phyloP scores from a whole-genome alignment of 1,140 invertebrate species.

The Brachionus paranguensis region DNA sequence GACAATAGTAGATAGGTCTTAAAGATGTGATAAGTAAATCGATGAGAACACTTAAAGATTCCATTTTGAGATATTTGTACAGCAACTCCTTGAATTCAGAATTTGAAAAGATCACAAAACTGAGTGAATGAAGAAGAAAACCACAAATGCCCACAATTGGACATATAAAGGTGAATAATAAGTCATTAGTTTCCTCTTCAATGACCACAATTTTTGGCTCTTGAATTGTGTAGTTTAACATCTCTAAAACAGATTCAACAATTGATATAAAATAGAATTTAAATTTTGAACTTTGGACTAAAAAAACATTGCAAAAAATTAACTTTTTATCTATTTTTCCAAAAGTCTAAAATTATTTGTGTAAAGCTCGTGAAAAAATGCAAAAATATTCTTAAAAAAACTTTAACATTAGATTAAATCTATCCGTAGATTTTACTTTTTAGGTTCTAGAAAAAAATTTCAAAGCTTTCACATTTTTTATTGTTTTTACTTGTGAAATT shows the following conservation, averaged over 20 bases:
- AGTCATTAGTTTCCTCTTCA: neutral
- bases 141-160: neutral
- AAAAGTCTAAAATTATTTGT: too few species aligned
- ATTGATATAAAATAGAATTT: too few species aligned
- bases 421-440: too few species aligned
- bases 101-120: neutral
- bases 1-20: neutral
- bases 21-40: neutral
- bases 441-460: too few species aligned
- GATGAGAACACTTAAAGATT: neutral
- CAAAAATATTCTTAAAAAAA: too few species aligned
- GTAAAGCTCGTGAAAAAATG: too few species aligned
- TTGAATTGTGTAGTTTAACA: neutral
- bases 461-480: too few species aligned
- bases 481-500: too few species aligned
- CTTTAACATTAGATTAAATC: too few species aligned
- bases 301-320: too few species aligned
- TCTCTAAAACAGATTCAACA: neutral
- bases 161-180: neutral
- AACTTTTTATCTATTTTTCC: too few species aligned
- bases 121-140: neutral
- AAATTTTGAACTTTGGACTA: neutral
- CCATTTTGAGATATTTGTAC: constrained; percentile 11
- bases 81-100: neutral
- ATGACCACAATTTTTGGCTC: neutral